These are phyloP conservation scores for Myocastor coypus DNA, from an alignment of 2,113 vertebrate species.

Conservation along the genomic window DNA sequence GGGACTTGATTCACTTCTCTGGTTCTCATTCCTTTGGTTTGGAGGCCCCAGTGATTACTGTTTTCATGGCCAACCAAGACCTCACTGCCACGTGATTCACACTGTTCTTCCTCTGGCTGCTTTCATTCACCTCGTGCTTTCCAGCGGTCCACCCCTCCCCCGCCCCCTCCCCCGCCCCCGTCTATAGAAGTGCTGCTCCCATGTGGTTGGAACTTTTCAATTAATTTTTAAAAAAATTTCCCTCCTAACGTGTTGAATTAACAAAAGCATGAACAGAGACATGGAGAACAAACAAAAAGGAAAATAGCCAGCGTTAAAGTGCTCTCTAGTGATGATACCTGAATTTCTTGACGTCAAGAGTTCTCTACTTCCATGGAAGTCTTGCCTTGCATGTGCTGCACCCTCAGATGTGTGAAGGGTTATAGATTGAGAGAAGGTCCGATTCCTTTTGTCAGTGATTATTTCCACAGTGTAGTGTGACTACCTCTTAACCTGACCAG, in stretches of 20 bases:
- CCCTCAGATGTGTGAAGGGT: neutral
- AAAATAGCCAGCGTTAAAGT: neutral
- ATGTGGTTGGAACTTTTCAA: neutral
- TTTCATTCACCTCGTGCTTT: neutral
- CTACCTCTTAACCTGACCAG: neutral
- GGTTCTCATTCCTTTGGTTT: neutral
- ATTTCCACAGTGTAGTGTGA: neutral
- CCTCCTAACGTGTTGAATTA: neutral
- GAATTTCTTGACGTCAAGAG: neutral
- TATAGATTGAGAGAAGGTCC: neutral
- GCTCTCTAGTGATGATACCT: neutral
- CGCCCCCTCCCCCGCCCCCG: neutral
- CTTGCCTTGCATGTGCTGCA: neutral
- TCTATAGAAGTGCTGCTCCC: neutral
- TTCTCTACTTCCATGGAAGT: neutral
- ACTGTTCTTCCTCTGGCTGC: neutral
- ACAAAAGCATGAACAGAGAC: neutral
- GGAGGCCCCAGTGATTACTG: neutral
- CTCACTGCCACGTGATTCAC: neutral
- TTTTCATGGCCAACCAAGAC: constrained; percentile 29
- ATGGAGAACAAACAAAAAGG: neutral
- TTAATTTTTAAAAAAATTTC: neutral
- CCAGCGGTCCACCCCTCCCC: neutral
- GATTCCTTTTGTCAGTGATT: neutral
- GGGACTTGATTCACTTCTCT: neutral